Conservation (phyloP, 2,797 vertebrate genomes). For the Sebastes dallii region DNA sequence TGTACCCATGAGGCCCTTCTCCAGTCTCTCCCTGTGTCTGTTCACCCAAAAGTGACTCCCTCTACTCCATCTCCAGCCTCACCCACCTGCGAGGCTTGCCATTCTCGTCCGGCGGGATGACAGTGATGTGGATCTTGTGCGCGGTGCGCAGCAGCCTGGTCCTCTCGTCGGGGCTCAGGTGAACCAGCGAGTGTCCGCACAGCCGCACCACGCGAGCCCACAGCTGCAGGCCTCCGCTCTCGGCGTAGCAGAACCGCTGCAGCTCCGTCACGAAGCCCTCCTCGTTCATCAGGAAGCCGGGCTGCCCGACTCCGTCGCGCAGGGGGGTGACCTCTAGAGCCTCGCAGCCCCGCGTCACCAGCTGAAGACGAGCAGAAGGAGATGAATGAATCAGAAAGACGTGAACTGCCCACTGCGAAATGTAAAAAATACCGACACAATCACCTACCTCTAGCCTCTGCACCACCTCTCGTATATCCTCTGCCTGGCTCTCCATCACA, state of each 20-base stretch:
- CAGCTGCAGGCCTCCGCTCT: constrained; percentile 88
- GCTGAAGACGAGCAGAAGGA: constrained; percentile 63
- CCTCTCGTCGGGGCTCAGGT: constrained; percentile 82
- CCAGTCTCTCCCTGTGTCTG: background rate
- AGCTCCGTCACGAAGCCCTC: constrained; percentile 92
- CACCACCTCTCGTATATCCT: constrained; percentile 90
- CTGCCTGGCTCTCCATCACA: constrained; percentile 80
- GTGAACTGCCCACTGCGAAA: background rate
- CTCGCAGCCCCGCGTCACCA: constrained; percentile 92
- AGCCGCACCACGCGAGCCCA: constrained; percentile 89
- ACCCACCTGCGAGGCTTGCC: constrained; percentile 91
- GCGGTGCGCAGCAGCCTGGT: constrained; percentile 84
- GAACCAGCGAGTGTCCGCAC: constrained; percentile 85
- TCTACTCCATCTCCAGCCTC: background rate
- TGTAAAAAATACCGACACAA: background rate
- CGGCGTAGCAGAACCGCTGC: constrained; percentile 91
- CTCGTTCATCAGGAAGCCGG: constrained; percentile 89
- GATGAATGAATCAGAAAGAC: background rate
- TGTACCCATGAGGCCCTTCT: background rate
- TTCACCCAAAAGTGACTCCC: constrained; percentile 6
- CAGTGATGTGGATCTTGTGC: constrained; percentile 91
- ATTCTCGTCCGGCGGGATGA: constrained; percentile 90
- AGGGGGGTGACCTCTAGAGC: constrained; percentile 88
- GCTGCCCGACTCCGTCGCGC: constrained; percentile 89
- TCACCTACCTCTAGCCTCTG: constrained; percentile 89